Evolutionary conservation across 1,140 invertebrate species (phyloP).

Genomic region (Drepana arcuata): DNA sequence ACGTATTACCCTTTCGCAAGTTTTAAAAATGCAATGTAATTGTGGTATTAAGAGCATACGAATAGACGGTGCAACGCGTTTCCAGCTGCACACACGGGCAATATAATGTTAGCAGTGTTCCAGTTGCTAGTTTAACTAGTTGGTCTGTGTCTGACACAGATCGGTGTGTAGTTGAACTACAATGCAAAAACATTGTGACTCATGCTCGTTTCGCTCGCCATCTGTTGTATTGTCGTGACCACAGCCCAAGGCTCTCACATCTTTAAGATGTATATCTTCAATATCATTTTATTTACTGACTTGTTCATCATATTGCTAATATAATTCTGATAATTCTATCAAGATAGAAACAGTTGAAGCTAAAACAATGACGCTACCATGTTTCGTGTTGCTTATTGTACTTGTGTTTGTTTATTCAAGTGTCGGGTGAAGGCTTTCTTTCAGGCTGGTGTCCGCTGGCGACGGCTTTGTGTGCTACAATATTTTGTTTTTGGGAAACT

Average conservation of each 20-base stretch:
- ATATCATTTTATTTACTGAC: neutral
- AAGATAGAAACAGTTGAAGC: neutral
- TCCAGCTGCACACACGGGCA: neutral
- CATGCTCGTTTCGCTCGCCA: slow-evolving; percentile 22
- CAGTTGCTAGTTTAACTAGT: slow-evolving; percentile 1
- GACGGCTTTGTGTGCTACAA: slow-evolving; percentile 48
- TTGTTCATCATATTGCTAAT: neutral
- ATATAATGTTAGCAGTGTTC: neutral
- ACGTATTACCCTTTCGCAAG: too few relatives aligned
- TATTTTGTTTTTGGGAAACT: slow-evolving; percentile 29
- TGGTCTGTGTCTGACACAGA: slow-evolving; percentile 5
- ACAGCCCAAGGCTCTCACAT: slow-evolving; percentile 9
- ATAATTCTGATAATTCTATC: neutral
- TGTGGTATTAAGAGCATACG: slow-evolving; percentile 6
- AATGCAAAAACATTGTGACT: slow-evolving; percentile 19
- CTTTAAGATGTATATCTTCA: neutral
- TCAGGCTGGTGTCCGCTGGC: slow-evolving; percentile 28
- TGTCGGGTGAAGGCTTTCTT: slow-evolving; percentile 34
- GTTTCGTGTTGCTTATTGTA: slow-evolving; percentile 31
- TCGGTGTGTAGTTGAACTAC: neutral
- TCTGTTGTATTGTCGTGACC: slow-evolving; percentile 30
- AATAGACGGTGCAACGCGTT: neutral
- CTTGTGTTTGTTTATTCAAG: slow-evolving; percentile 28
- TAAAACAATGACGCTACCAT: neutral
- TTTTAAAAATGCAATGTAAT: too few relatives aligned